These are phyloP conservation scores for Coreoperca whiteheadi DNA, from an alignment of 2,113 vertebrate species.

Conservation along the genomic window DNA sequence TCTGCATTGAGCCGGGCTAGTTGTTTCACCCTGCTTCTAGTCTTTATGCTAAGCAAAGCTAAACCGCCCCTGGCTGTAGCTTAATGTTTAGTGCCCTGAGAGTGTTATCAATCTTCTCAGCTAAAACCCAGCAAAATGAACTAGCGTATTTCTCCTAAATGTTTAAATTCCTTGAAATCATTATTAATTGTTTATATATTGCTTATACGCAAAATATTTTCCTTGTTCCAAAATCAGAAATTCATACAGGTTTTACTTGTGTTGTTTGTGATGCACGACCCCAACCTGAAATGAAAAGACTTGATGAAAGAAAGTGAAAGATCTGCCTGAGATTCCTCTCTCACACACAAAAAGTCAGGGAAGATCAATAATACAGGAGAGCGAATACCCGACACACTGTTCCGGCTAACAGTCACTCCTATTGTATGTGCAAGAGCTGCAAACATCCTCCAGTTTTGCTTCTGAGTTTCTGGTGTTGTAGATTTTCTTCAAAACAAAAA, in stretches of 20 bases:
- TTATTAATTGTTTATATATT: neutral
- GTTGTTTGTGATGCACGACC: neutral
- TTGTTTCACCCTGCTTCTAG: neutral
- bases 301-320: slow-evolving; percentile 35
- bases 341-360: slow-evolving; percentile 41
- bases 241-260: neutral
- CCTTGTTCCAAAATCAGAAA: slow-evolving; percentile 4
- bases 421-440: slow-evolving; percentile 30
- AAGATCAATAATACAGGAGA: slow-evolving; percentile 72
- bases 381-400: slow-evolving; percentile 37
- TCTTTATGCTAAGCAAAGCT: neutral
- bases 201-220: neutral
- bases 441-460: slow-evolving; percentile 43
- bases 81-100: neutral
- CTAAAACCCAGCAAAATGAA: neutral
- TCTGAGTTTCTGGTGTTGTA: slow-evolving; percentile 43
- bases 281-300: slow-evolving; percentile 17
- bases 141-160: neutral
- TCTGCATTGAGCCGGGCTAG: neutral
- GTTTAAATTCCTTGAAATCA: neutral
- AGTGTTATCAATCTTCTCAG: neutral
- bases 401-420: slow-evolving; percentile 39
- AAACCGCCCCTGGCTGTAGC: neutral
- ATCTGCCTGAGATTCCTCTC: slow-evolving; percentile 31
- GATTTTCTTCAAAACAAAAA: slow-evolving; percentile 61